A percentile compares a stretch with the other conserved stretches of the same genome.
Conservation (phyloP, 2,113 vertebrate species). For the Fulica atra region DNA sequence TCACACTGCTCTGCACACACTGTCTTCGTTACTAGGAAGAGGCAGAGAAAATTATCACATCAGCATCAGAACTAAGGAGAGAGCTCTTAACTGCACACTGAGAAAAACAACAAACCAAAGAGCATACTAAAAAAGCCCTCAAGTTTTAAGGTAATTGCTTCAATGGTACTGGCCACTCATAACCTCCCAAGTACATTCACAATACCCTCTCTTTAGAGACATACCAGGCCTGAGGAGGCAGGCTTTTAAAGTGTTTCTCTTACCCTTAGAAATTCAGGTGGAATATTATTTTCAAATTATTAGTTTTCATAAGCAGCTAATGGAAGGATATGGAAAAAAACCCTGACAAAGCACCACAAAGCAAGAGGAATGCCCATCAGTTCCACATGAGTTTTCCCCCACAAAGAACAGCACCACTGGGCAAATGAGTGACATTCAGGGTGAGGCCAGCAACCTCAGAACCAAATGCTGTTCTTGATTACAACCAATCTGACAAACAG, state of each 20-base stretch:
- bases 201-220: background rate
- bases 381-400: background rate
- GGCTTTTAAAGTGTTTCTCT: background rate
- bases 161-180: background rate
- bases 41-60: background rate
- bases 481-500: background rate
- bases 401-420: fast-evolving
- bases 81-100: too few relatives aligned
- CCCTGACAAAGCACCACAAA: background rate
- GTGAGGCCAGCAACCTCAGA: background rate
- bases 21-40: slow-evolving; percentile 88
- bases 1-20: slow-evolving; percentile 98
- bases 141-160: background rate
- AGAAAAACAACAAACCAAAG: background rate
- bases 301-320: background rate
- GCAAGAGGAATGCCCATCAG: background rate
- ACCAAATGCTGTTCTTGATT: background rate
- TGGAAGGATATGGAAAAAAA: background rate
- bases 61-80: background rate
- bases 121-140: fast-evolving
- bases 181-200: background rate
- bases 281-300: background rate
- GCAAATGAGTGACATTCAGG: background rate
- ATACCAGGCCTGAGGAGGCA: fast-evolving
- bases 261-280: background rate